Conservation (phyloP, 2,888 invertebrate species). For the Timandra comae region DNA sequence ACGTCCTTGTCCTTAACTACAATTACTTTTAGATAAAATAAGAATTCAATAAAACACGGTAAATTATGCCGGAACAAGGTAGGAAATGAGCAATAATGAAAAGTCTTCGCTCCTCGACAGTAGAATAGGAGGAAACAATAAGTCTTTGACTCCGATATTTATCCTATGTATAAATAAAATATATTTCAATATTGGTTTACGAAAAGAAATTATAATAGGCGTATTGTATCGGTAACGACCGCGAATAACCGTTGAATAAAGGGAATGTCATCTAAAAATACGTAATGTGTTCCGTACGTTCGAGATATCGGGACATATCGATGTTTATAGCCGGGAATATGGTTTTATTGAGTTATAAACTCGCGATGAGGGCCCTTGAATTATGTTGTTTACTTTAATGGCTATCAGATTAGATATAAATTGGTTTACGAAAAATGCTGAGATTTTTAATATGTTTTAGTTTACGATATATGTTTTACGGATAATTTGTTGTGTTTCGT, state of each 20-base stretch:
- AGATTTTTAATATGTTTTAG: too few relatives aligned
- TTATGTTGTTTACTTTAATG: constrained; percentile 36
- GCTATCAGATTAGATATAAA: constrained; percentile 23
- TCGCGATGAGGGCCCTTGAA: constrained; percentile 39
- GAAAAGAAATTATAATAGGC: constrained; percentile 3
- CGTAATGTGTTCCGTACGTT: constrained; percentile 50
- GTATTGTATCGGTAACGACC: constrained; percentile 29
- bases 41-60: constrained; percentile 30
- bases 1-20: too few relatives aligned
- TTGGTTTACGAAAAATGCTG: too few relatives aligned
- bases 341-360: constrained; percentile 60
- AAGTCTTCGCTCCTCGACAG: constrained; percentile 21
- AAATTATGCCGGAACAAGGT: constrained; percentile 28
- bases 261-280: constrained; percentile 44
- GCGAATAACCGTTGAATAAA: constrained; percentile 27
- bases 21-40: constrained; percentile 26
- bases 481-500: too few relatives aligned
- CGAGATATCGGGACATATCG: constrained; percentile 46
- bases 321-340: constrained; percentile 50
- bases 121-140: constrained; percentile 34
- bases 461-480: too few relatives aligned
- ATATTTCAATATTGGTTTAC: constrained; percentile 12
- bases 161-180: too few relatives aligned
- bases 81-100: constrained; percentile 32
- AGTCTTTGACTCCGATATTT: constrained; percentile 10